phyloP scores from a whole-genome alignment of 2,113 vertebrate species.

The Numenius arquata region DNA sequence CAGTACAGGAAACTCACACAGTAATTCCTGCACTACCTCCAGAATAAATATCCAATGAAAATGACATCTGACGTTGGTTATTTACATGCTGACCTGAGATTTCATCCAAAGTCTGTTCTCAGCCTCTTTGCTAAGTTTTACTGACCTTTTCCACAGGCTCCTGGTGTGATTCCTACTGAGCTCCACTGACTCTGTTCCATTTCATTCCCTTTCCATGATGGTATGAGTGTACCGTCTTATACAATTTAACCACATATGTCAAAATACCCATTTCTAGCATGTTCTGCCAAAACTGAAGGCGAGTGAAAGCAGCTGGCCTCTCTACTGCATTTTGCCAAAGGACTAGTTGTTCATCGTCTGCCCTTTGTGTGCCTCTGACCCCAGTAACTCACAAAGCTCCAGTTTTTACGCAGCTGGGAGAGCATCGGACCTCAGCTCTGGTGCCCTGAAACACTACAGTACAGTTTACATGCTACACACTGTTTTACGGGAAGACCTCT shows the following conservation, averaged over 20 bases:
- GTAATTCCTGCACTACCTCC: constrained; percentile 9
- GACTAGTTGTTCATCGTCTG: background rate
- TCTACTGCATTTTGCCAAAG: background rate
- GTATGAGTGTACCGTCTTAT: background rate
- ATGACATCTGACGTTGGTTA: background rate
- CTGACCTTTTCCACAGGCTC: constrained; percentile 5
- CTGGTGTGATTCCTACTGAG: background rate
- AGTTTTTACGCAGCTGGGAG: background rate
- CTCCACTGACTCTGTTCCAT: background rate
- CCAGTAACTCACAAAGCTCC: background rate
- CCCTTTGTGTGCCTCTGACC: background rate
- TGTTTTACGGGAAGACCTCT: background rate
- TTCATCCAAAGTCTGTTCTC: background rate
- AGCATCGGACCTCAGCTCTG: background rate
- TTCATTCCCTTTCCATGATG: background rate
- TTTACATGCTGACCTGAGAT: constrained; percentile 1
- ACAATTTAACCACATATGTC: background rate
- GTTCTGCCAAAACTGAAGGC: background rate
- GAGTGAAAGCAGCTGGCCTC: background rate
- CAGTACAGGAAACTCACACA: constrained; percentile 15
- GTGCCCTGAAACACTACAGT: background rate
- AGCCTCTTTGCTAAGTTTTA: background rate
- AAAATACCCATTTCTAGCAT: background rate
- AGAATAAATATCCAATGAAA: constrained; percentile 20
- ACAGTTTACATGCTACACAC: background rate